phyloP scores from a whole-genome alignment of 2,113 vertebrate species.

The Halcyon malimbica region DNA sequence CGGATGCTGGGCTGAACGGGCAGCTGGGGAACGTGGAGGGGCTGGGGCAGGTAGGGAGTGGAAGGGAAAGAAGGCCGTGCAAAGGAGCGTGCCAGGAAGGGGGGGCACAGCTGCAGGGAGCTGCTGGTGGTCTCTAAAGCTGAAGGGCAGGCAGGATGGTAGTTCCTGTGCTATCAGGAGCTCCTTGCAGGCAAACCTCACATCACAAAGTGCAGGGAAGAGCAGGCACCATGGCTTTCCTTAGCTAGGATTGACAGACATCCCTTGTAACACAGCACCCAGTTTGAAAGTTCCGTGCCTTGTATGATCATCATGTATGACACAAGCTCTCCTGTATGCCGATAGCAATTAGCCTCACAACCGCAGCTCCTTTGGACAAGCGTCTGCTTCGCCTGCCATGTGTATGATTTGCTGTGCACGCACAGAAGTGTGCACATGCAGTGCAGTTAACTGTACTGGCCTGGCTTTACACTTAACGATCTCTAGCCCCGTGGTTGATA shows the following conservation, averaged over 20 bases:
- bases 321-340: neutral
- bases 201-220: neutral
- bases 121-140: neutral
- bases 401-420: neutral
- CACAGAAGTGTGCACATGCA: rapidly evolving
- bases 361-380: neutral
- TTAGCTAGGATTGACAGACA: neutral
- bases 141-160: neutral
- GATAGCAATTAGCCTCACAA: neutral
- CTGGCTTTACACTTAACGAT: neutral
- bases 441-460: neutral
- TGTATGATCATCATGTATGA: rapidly evolving
- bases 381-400: neutral
- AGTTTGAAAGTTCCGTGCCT: neutral
- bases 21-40: rapidly evolving
- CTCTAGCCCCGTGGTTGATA: neutral
- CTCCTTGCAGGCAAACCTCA: neutral
- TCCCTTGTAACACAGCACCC: neutral
- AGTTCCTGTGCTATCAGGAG: neutral
- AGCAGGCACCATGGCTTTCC: neutral
- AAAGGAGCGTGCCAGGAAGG: neutral
- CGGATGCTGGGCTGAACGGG: rapidly evolving
- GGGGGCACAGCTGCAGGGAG: neutral
- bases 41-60: neutral
- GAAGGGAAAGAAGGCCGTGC: neutral